A percentile compares a stretch with the other conserved stretches of the same genome.
Evolutionary conservation across 2,797 vertebrate species (phyloP).

Genomic region (Pipistrellus kuhlii): DNA sequence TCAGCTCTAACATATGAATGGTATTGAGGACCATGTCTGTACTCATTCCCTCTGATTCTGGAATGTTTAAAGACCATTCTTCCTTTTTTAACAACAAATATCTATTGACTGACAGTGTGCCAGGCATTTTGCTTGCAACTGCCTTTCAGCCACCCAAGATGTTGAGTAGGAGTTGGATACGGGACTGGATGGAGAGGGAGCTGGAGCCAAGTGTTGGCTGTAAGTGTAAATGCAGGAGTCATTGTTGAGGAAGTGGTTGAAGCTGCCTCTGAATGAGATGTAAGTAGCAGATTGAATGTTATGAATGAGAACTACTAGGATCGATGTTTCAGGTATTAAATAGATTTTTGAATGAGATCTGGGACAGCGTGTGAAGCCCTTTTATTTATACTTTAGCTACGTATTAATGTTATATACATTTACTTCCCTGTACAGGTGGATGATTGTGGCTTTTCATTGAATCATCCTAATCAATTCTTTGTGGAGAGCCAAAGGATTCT

Average conservation of each 20-base stretch:
- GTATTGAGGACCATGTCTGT: background rate
- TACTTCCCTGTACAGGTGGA: constrained; percentile 89
- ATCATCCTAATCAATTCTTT: constrained; percentile 99
- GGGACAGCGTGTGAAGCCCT: background rate
- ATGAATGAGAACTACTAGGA: background rate
- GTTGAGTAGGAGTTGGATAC: background rate
- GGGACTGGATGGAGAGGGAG: background rate
- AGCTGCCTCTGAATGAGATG: background rate
- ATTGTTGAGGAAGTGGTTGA: background rate
- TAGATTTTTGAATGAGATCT: background rate
- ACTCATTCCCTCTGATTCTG: background rate
- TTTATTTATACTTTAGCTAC: background rate
- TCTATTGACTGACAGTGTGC: background rate
- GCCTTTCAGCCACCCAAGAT: background rate
- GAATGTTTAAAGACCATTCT: background rate
- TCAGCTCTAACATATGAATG: background rate
- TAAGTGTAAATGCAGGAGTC: background rate
- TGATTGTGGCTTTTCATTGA: constrained; percentile 95
- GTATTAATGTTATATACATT: background rate
- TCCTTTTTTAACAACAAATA: background rate
- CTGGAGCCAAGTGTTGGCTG: background rate
- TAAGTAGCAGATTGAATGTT: background rate
- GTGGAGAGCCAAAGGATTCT: constrained; percentile 94
- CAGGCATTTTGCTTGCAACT: background rate
- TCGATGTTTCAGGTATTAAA: background rate